Evolutionary conservation across 2,888 invertebrate genomes (phyloP), one percentile per base, ranked within the genome.

Genomic region (Spatulosminthurus flaviceps): DNA sequence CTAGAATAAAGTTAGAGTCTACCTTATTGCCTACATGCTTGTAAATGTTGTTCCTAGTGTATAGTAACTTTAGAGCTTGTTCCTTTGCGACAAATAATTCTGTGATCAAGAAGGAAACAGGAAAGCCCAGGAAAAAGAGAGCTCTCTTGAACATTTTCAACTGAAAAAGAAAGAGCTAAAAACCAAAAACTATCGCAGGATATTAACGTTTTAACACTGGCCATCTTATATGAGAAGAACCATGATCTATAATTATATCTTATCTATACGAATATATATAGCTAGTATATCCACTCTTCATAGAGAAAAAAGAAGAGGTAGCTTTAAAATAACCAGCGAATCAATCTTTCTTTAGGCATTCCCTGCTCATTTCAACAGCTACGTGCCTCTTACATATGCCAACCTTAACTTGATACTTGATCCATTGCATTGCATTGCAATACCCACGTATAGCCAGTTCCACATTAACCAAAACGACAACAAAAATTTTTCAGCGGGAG

Each of bases 321-420:
- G 9, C 16, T 51, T 11, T 19, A 51, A 13, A 19, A 67, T 19
- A 67, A 26, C 11, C n/a, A 21, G n/a, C 19, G 72, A 72, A 72
- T 72, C 72, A 72, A 72, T 72, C 51, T 72, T 51, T 72, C 71
- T 43, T 21, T 24, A 43, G 71, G 51, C 70, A 28, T 26, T 67
- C 29, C 67, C 34, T 9, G 9, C 42, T 28, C n/a, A 29, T 26
- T 72, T 51, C 21, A 51, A 51, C n/a, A n/a, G n/a, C 51, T 72
- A 72, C 72, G 72, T 72, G 72, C 51, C 28, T 72, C 51, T 72
- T 28, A 51, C 51, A 2, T 51, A 4, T 16, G 51, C 51, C 16
- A 51, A 2, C 51, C 19, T 19, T 19, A 2, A 13, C 51, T 51
- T n/a, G 1, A 51, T 2, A 13, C 51, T 51, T 16, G 16, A 5